phyloP scores from a whole-genome alignment of 2,888 invertebrate genomes.

The Drosophila rellima region DNA sequence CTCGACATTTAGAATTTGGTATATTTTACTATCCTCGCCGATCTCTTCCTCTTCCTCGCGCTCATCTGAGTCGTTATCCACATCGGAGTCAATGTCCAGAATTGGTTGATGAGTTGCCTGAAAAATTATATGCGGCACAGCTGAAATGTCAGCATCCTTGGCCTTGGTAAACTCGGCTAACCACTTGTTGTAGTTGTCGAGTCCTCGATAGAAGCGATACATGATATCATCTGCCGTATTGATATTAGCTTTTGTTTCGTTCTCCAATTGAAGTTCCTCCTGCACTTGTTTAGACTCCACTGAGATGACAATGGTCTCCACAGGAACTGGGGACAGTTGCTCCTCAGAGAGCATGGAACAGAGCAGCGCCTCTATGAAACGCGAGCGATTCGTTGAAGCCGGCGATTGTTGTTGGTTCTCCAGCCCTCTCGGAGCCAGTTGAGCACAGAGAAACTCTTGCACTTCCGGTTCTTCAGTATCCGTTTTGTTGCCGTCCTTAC shows the following conservation, averaged over 20 bases:
- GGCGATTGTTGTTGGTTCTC: neutral
- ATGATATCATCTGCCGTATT: constrained; percentile 1
- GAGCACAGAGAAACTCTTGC: constrained; percentile 5
- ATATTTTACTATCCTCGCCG: neutral
- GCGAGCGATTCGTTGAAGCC: neutral
- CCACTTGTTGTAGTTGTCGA: constrained; percentile 42
- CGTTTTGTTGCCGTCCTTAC: neutral
- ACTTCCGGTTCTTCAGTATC: neutral
- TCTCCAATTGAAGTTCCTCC: neutral
- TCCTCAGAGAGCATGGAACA: constrained; percentile 63
- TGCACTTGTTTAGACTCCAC: neutral
- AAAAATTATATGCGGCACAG: constrained; percentile 17
- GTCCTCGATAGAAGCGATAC: constrained; percentile 39
- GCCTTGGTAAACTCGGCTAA: constrained; percentile 14
- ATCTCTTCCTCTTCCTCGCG: neutral
- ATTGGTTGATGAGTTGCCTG: constrained; percentile 4
- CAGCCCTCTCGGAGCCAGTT: neutral
- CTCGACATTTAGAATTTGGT: neutral
- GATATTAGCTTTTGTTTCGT: neutral
- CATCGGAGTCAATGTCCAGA: constrained; percentile 11
- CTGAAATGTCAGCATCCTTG: constrained; percentile 5
- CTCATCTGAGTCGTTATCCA: neutral
- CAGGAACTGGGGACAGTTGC: constrained; percentile 13
- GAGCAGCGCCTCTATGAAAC: constrained; percentile 47
- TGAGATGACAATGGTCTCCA: neutral